Evolutionary conservation across 92 coral and sea anemone species (phyloP), one percentile per base, ranked within the genome.

Genomic region (Epizoanthus illoricatus): DNA sequence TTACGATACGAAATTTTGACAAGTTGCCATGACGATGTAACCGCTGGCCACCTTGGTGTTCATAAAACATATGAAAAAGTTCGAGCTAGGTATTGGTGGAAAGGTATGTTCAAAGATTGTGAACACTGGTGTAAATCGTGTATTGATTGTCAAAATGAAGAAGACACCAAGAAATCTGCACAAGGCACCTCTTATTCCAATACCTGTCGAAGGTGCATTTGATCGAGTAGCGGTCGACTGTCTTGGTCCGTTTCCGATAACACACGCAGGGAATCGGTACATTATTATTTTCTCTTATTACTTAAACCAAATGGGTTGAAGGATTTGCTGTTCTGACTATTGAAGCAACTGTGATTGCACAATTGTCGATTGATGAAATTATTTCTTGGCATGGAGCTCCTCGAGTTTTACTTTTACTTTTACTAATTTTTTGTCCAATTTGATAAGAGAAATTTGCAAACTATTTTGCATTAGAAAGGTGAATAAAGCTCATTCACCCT

Each of bases 301-400:
- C 23, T 74, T 86, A 5, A 5, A 86, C 94, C 0, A 76, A 81
- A 17, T 92, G 97, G 97, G 88, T 86, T 7, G 97, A 92, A 59
- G 89, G 79, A 17, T 92, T 92, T 39, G 69, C 94, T 5, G 86
- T 88, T 5, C 76, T 81, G 16, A 74, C 81, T 68, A 78, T 83
- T 0, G 91, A 90, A 0, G 92, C 97, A 1, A 3, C 76, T 5
- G 85, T 84, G 12, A 86, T 87, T 18, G 97, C 89, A 19, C 71
- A 84, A 18, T 24, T 90, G 5, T 56, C 90, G 17, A 83, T 83
- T 3, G 74, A 87, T 9, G 91, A 92, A 45, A 76, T 89, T 1
- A 85, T 89, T 19, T 74, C 89, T 7, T 17, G 92, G 3, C 88
- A 88, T 62, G 86, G 88, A 0, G 79, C 91, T 5, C 86, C 91